A percentile compares a stretch with the other conserved stretches of the same genome.
Evolutionary conservation across 2,797 vertebrate genomes (phyloP).

Genomic region (Rhinogobio ventralis): DNA sequence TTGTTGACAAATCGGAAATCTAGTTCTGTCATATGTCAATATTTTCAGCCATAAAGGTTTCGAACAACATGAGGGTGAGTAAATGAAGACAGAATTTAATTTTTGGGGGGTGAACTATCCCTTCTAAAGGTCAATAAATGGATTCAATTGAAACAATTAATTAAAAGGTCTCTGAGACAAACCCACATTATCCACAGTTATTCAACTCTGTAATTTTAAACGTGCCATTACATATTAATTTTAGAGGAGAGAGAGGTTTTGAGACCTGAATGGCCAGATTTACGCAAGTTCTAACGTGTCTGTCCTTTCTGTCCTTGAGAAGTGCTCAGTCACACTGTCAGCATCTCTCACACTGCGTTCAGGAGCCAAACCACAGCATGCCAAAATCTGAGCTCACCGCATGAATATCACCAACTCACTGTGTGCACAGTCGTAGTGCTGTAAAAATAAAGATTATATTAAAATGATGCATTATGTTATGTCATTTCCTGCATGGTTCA

Average conservation of each 20-base stretch:
- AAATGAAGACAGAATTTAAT: neutral
- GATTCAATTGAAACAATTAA: constrained; percentile 47
- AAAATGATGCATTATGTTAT: no score
- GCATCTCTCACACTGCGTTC: constrained; percentile 43
- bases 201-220: neutral
- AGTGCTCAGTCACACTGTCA: constrained; percentile 54
- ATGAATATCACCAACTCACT: constrained; percentile 32
- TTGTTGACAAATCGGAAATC: neutral
- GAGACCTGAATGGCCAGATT: constrained; percentile 50
- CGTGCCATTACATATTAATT: constrained; percentile 6
- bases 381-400: constrained; percentile 53
- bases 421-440: neutral
- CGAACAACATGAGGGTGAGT: neutral
- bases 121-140: constrained; percentile 47
- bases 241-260: constrained; percentile 22
- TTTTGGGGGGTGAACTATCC: constrained; percentile 9
- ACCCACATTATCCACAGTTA: constrained; percentile 9
- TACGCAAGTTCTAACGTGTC: constrained; percentile 34
- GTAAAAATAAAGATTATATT: neutral
- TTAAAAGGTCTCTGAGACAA: constrained; percentile 44
- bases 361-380: constrained; percentile 32
- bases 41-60: neutral
- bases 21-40: neutral
- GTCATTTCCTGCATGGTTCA: neutral
- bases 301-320: constrained; percentile 54